phyloP scores from a whole-genome alignment of 1,140 invertebrate genomes.

The Drosophila takahashii region DNA sequence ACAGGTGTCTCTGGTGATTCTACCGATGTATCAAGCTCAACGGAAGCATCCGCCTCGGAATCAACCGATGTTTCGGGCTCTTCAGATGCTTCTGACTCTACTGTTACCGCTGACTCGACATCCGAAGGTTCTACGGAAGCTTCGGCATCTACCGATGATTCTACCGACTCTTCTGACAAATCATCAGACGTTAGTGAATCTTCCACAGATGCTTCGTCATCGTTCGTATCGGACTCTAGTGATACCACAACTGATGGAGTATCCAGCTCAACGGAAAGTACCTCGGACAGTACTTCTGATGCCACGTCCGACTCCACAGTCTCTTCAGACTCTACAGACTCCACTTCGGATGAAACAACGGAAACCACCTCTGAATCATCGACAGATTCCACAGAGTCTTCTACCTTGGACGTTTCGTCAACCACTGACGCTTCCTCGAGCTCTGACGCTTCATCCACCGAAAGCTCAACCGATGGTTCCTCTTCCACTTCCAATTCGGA shows the following conservation, averaged over 20 bases:
- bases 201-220: constrained; percentile 24
- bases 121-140: constrained; percentile 13
- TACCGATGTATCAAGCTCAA: constrained; percentile 28
- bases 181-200: constrained; percentile 34
- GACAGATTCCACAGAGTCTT: constrained; percentile 47
- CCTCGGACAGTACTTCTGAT: constrained; percentile 50
- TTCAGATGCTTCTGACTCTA: constrained; percentile 38
- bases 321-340: constrained; percentile 48
- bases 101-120: constrained; percentile 24
- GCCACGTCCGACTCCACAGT: constrained; percentile 49
- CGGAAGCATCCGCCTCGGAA: constrained; percentile 5
- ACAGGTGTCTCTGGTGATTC: constrained; percentile 23
- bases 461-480: constrained; percentile 10
- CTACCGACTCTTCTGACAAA: constrained; percentile 45
- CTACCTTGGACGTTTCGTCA: constrained; percentile 20
- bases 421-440: constrained; percentile 17
- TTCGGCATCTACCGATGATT: constrained; percentile 38
- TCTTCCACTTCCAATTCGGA: constrained; percentile 22
- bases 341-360: constrained; percentile 53
- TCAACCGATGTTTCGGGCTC: constrained; percentile 13
- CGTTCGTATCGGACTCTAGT: constrained; percentile 18
- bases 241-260: constrained; percentile 37
- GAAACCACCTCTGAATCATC: constrained; percentile 39
- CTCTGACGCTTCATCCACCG: constrained; percentile 6
- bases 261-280: constrained; percentile 36